Evolutionary conservation across 2,113 vertebrate genomes (phyloP), one percentile per base, ranked within the genome.

Genomic region (Gymnogyps californianus): DNA sequence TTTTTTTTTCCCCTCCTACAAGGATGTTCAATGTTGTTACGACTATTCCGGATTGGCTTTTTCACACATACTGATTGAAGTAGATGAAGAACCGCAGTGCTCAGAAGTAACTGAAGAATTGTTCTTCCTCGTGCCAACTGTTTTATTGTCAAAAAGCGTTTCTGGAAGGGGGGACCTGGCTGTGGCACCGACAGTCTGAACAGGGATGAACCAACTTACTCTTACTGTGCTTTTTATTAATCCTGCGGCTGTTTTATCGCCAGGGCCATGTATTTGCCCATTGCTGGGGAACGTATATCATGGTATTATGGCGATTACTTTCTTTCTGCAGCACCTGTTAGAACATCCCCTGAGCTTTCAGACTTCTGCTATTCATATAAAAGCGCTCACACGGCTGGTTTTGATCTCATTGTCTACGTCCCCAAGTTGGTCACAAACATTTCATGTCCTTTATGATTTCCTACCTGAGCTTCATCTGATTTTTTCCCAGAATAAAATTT

Each of bases 281-380:
- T 1, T 49, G 40, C 44, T 64, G 57, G 19, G 13, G 64, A 65
- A 13, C 8, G 29, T 26, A 19, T 1, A 2, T 6, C 22, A 32
- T 31, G 29, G 12, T 13, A 2, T 44, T 66, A 51, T 0, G 8
- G 20, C 3, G 3, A n/a, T 49, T 24, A 1, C 4, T 59, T 18
- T 25, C 36, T 31, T 22, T 36, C 46, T 61, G n/a, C 0, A 2
- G 34, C 51, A 74, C 31, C 61, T 51, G 11, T 22, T 12, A 46
- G 20, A 77, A 40, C 36, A 36, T 40, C 13, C 34, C 67, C 76
- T 11, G 34, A 42, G 80, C 61, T 89, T 51, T 46, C 83, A 70
- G 15, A 6, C 31, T 61, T 16, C 16, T 80, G 44, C 61, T 71
- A 3, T 3, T 64, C 58, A 6, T 12, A 8, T 0, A 18, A 61